Percentiles rank a stretch among this genome's conserved stretches.
These are phyloP conservation scores for Halictus ligatus DNA, from an alignment of 2,888 invertebrate species.

Conservation along the genomic window DNA sequence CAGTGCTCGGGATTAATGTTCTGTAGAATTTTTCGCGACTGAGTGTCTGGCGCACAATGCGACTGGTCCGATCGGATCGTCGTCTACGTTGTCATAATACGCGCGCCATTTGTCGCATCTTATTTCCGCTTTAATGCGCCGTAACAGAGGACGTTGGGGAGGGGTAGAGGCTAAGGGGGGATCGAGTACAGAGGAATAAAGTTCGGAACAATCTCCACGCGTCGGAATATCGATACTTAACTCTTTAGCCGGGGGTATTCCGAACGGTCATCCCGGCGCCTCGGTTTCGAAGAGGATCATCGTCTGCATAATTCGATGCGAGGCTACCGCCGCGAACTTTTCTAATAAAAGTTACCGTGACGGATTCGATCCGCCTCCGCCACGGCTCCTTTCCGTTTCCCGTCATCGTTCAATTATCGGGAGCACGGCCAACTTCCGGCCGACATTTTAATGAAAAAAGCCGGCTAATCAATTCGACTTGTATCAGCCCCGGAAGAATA, in stretches of 20 bases:
- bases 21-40: background rate
- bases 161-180: background rate
- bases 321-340: conserved; percentile 68
- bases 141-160: background rate
- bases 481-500: background rate
- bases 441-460: conserved; percentile 11
- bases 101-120: background rate
- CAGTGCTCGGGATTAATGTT: background rate
- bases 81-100: background rate
- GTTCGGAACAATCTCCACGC: conserved; percentile 28
- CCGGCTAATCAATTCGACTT: background rate
- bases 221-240: conserved; percentile 31
- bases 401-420: conserved; percentile 27
- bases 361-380: conserved; percentile 36
- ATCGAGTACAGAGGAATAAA: background rate
- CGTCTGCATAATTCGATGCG: conserved; percentile 70
- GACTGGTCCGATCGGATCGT: background rate
- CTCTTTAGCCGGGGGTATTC: conserved; percentile 16
- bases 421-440: background rate
- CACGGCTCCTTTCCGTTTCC: conserved; percentile 1
- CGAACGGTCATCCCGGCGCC: conserved; percentile 17
- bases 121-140: background rate
- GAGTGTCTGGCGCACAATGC: background rate
- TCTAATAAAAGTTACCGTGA: conserved; percentile 74
- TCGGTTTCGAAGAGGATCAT: conserved; percentile 60